Base-by-base conservation (phyloP, 2,888 invertebrate genomes). In the Stenodema calcarata region DNA sequence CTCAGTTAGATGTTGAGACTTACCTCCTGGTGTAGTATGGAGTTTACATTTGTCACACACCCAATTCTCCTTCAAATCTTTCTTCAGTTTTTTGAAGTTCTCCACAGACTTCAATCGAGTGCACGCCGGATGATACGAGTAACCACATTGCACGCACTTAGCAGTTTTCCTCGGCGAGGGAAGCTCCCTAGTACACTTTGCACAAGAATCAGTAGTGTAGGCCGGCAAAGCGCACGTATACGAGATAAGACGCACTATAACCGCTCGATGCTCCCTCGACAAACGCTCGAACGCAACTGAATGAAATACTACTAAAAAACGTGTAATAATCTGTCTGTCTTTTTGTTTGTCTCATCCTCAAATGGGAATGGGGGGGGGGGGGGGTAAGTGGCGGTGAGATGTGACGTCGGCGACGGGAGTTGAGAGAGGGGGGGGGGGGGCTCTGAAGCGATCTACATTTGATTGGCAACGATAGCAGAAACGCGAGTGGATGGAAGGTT, bases 401-500 rank as follows among this genome's bases (percentile, higher is more conserved):
- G n/a, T n/a, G n/a, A n/a, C n/a, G n/a, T n/a, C n/a, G n/a, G n/a
- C n/a, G n/a, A n/a, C n/a, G n/a, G n/a, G n/a, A 14, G 50, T 3
- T 54, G 18, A n/a, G 18, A n/a, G n/a, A 7, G 18, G 54, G 18
- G 18, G n/a, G 18, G 54, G n/a, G 54, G 7, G 54, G 54, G 7
- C 54, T 54, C 54, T 54, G 16, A 82, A 54, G 82, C 23, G 82
- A 82, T 82, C 82, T 28, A 2, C 82, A 9, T 23, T 82, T 82
- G 82, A 82, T 82, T 69, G 62, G 69, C 69, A 82, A 54, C 18
- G 69, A 82, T 82, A 82, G 82, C 82, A 62, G 69, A 82, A n/a
- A 18, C 23, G 23, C 80, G 12, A 30, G 80, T 27, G 23, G 47
- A 12, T n/a, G n/a, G 7, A 41, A 18, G 11, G 12, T 16, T 54